These are phyloP conservation scores for Tympanuchus pallidicinctus DNA, from an alignment of 2,113 vertebrate species.

Conservation along the genomic window DNA sequence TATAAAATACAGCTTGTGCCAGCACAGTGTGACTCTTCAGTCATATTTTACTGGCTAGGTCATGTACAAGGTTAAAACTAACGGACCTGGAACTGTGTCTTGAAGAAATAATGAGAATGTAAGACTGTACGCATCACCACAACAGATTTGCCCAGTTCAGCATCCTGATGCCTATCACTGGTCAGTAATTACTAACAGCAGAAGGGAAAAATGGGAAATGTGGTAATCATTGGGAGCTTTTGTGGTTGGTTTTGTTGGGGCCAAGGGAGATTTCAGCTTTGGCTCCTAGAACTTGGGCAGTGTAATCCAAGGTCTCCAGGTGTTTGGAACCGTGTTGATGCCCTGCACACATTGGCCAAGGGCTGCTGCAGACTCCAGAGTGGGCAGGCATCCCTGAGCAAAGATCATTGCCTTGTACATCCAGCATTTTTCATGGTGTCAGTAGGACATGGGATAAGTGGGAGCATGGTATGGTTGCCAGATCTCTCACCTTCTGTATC, in stretches of 20 bases:
- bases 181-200: background rate
- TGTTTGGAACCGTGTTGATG: background rate
- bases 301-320: background rate
- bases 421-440: background rate
- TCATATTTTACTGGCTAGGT: background rate
- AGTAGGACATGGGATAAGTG: background rate
- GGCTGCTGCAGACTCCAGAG: background rate
- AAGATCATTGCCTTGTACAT: accelerated
- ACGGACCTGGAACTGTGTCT: background rate
- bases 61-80: background rate
- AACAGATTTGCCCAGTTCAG: background rate
- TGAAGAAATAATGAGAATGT: background rate
- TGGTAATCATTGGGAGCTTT: background rate
- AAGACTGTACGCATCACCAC: background rate
- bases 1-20: background rate
- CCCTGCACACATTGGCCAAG: accelerated
- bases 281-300: background rate
- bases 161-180: background rate
- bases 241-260: background rate
- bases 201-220: background rate
- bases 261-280: background rate
- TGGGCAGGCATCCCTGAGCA: accelerated
- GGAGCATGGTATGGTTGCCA: accelerated
- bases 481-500: accelerated
- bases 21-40: background rate